Evolutionary conservation across 2,888 invertebrate species (phyloP).

Genomic region (Mylabris sibirica): DNA sequence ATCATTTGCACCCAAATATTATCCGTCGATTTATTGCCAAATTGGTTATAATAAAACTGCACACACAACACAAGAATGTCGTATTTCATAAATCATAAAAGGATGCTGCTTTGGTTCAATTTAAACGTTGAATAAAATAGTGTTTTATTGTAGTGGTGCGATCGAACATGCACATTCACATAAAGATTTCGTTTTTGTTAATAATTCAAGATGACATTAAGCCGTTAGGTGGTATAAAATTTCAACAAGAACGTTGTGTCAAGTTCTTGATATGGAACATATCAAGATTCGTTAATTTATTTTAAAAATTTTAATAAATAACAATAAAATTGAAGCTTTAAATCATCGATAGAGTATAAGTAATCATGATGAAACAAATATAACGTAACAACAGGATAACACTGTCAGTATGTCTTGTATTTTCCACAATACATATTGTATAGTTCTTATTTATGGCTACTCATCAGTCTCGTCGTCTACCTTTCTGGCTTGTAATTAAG

Average conservation of each 20-base stretch:
- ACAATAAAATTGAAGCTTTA: background rate
- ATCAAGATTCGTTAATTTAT: background rate
- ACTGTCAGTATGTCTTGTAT: background rate
- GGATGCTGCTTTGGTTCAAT: background rate
- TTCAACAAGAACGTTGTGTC: slow-evolving; percentile 52
- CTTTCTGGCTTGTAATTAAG: slow-evolving; percentile 50
- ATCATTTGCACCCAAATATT: background rate
- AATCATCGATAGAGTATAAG: background rate
- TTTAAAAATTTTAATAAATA: background rate
- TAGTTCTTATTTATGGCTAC: slow-evolving; percentile 53
- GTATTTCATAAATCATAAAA: background rate
- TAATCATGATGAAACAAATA: background rate
- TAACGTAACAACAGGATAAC: background rate
- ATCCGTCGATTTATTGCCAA: background rate
- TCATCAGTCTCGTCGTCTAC: slow-evolving; percentile 48
- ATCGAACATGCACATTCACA: slow-evolving; percentile 56
- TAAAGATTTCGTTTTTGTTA: slow-evolving; percentile 49
- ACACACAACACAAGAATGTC: no score
- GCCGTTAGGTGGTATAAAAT: slow-evolving; percentile 54
- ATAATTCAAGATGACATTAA: slow-evolving; percentile 55
- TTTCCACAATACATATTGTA: slow-evolving; percentile 43
- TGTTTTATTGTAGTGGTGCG: slow-evolving; percentile 54
- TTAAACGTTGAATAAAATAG: slow-evolving; percentile 42
- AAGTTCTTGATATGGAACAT: no score
- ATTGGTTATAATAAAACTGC: background rate